These are phyloP conservation scores for Alosa alosa DNA, from an alignment of 2,113 vertebrate species.

Conservation along the genomic window DNA sequence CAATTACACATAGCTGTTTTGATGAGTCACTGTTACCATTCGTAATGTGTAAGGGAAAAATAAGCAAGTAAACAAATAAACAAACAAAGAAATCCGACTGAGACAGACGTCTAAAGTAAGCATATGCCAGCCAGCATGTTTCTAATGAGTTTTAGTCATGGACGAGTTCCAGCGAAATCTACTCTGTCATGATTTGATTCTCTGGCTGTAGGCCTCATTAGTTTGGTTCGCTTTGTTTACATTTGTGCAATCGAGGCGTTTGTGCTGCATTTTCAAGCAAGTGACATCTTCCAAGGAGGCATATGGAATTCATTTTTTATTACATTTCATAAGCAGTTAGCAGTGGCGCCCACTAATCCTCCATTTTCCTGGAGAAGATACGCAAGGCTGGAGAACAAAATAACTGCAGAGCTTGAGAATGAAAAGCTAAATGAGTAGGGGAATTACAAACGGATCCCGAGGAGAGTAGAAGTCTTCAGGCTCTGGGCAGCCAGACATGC, in stretches of 20 bases:
- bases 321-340: not conserved
- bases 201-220: not conserved
- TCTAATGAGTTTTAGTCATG: slow-evolving; percentile 6
- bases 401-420: not conserved
- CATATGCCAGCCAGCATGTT: not conserved
- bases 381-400: not conserved
- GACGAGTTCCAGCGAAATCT: not conserved
- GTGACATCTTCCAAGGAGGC: not conserved
- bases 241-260: not conserved
- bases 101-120: not conserved
- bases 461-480: not conserved
- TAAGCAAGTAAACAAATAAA: not conserved
- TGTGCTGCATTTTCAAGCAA: not conserved
- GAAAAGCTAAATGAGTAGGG: not conserved
- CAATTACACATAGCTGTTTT: not conserved
- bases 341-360: not conserved
- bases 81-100: not conserved
- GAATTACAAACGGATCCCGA: not conserved
- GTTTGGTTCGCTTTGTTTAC: not conserved
- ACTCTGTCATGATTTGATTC: not conserved
- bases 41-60: not conserved
- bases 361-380: not conserved
- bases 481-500: not conserved
- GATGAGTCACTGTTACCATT: not conserved
- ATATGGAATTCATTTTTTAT: not conserved